phyloP scores from a whole-genome alignment of 2,113 vertebrate species.

The Illadopsis cleaveri region DNA sequence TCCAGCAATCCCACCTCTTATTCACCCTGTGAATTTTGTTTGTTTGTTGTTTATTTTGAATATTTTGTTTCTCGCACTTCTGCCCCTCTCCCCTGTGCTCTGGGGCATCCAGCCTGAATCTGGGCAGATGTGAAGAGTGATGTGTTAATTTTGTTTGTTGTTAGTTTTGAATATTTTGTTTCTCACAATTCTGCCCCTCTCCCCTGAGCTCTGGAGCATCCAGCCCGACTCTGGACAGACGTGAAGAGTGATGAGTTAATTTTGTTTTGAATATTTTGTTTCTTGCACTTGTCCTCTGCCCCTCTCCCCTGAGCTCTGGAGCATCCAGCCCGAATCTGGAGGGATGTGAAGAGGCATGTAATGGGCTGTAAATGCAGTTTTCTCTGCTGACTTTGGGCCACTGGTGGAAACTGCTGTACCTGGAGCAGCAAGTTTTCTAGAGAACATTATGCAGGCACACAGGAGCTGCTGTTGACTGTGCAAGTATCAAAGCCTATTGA shows the following conservation, averaged over 20 bases:
- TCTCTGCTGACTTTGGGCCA: conserved; percentile 52
- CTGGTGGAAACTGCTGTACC: conserved; percentile 52
- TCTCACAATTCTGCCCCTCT: background rate
- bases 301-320: background rate
- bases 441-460: conserved; percentile 40
- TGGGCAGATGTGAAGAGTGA: conserved; percentile 60
- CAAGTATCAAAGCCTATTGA: conserved; percentile 70
- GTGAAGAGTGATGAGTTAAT: too few species aligned
- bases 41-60: too few species aligned
- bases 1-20: background rate
- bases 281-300: background rate
- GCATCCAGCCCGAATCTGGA: conserved; percentile 34
- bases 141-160: background rate
- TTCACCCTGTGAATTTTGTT: background rate
- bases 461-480: conserved; percentile 48
- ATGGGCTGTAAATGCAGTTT: conserved; percentile 56
- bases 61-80: background rate
- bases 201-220: background rate
- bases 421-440: conserved; percentile 47
- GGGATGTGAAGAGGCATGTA: conserved; percentile 63
- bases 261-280: background rate
- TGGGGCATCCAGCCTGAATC: conserved; percentile 23
- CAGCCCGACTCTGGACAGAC: conserved; percentile 48
- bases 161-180: background rate
- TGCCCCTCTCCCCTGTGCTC: background rate